Percentiles rank a stretch among this genome's conserved stretches.
phyloP scores from a whole-genome alignment of 2,797 vertebrate genomes.

The Tadarida brasiliensis region DNA sequence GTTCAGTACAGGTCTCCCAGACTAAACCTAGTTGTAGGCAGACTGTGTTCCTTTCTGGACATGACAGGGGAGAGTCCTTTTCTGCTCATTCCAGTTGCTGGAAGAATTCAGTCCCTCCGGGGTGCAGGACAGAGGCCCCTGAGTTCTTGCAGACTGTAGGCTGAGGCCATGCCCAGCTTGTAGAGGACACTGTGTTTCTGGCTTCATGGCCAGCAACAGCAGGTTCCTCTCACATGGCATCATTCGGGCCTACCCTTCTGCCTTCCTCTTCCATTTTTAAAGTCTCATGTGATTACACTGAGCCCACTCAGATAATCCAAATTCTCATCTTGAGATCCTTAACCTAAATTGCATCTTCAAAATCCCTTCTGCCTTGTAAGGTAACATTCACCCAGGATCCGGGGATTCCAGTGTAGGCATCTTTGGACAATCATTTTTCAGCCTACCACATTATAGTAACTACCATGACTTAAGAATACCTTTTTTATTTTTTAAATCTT shows the following conservation, averaged over 20 bases:
- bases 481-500: not conserved
- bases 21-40: not conserved
- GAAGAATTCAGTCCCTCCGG: not conserved
- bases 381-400: not conserved
- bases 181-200: not conserved
- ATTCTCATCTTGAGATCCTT: constrained; percentile 24
- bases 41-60: not conserved
- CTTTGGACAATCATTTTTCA: not conserved
- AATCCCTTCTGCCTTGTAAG: not conserved
- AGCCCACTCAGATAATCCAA: not conserved
- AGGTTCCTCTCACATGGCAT: not conserved
- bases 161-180: not conserved
- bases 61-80: not conserved
- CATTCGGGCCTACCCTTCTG: not conserved
- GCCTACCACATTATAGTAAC: not conserved
- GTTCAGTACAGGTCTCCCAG: not conserved
- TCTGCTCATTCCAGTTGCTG: not conserved
- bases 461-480: not conserved
- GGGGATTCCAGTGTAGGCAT: not conserved
- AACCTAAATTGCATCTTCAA: not conserved
- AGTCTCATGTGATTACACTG: not conserved
- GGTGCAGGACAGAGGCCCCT: not conserved
- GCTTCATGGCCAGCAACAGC: not conserved
- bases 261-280: not conserved
- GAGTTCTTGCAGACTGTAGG: not conserved